Evolutionary conservation across 1,140 invertebrate species (phyloP).

Genomic region (Aphis craccivora): DNA sequence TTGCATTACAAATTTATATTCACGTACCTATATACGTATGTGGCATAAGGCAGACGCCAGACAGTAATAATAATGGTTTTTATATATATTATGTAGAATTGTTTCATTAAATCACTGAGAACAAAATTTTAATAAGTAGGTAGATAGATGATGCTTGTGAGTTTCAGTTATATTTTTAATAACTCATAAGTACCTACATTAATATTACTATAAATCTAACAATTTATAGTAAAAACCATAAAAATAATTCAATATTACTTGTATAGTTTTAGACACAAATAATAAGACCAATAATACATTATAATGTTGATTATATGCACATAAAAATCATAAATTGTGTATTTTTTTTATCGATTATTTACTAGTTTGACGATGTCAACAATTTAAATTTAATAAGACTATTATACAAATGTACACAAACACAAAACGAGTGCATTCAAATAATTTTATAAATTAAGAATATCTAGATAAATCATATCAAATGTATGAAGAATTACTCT

Average conservation of each 20-base stretch:
- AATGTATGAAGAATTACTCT: neutral
- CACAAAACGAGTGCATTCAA: neutral
- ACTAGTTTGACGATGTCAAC: neutral
- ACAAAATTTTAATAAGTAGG: neutral
- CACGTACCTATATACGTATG: neutral
- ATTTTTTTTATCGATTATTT: neutral
- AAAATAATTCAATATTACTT: neutral
- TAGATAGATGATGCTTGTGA: neutral
- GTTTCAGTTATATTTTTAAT: neutral
- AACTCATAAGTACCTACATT: too few species aligned
- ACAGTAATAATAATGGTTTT: neutral
- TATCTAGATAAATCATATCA: neutral
- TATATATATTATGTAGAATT: too few species aligned
- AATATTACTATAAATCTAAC: neutral
- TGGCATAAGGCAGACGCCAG: too few species aligned
- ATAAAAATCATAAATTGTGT: neutral
- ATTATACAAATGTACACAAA: neutral
- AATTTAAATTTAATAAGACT: neutral
- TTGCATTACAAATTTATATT: too few species aligned
- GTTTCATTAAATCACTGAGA: neutral
- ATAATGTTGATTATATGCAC: neutral
- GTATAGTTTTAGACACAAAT: neutral
- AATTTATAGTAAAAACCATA: neutral
- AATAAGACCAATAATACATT: neutral
- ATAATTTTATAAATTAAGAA: too few species aligned